Evolutionary conservation across 2,888 invertebrate species (phyloP).

Genomic region (Ligdia adustata): DNA sequence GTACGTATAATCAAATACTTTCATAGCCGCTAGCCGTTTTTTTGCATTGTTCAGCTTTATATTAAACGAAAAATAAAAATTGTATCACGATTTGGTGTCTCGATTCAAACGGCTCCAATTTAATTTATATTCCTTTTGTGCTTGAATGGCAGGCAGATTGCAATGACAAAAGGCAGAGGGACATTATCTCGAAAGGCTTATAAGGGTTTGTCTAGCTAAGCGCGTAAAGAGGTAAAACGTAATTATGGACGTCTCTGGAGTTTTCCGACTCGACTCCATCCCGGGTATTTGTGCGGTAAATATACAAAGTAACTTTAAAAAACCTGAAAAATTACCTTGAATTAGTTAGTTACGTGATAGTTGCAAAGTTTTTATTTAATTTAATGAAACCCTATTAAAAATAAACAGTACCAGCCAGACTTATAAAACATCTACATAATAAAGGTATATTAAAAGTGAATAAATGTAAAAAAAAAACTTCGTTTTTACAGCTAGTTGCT

Average conservation of each 20-base stretch:
- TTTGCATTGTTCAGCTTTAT: neutral
- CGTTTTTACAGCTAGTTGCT: too few species aligned
- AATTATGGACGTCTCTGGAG: slow-evolving; percentile 13
- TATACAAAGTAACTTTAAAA: too few species aligned
- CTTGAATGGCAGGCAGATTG: slow-evolving; percentile 17
- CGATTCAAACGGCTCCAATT: slow-evolving; percentile 5
- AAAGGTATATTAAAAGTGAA: too few species aligned
- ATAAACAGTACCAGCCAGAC: too few species aligned
- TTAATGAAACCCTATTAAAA: too few species aligned
- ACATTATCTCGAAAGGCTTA: slow-evolving; percentile 21
- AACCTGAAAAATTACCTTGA: too few species aligned
- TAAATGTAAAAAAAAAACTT: too few species aligned
- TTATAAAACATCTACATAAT: too few species aligned
- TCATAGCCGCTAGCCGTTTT: neutral
- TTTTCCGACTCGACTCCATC: neutral
- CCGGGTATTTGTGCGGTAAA: neutral
- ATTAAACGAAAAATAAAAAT: neutral
- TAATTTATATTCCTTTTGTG: slow-evolving; percentile 20
- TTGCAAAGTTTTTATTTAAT: too few species aligned
- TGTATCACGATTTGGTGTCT: neutral
- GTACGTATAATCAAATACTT: neutral
- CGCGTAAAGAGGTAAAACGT: slow-evolving; percentile 18
- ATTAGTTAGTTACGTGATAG: too few species aligned
- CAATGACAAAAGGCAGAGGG: slow-evolving; percentile 14
- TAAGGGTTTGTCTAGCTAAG: slow-evolving; percentile 22